A percentile compares a stretch with the other conserved stretches of the same genome.
Evolutionary conservation across 1,140 invertebrate genomes (phyloP).

Genomic region (Drosophila orosa): DNA sequence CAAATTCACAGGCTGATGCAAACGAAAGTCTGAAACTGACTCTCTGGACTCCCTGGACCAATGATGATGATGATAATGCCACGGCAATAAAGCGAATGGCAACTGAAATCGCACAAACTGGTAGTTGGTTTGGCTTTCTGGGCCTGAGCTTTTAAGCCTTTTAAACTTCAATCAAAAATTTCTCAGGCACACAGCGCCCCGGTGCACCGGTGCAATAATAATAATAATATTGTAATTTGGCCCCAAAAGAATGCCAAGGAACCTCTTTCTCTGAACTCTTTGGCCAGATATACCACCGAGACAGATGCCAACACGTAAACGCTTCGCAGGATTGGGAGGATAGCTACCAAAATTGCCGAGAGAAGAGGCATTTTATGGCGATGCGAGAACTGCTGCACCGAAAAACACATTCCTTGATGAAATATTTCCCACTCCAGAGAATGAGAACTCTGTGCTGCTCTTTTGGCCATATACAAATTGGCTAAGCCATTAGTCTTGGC

Average conservation of each 20-base stretch:
- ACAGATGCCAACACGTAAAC: slow-evolving; percentile 78
- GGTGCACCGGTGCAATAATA: slow-evolving; percentile 53
- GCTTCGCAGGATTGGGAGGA: slow-evolving; percentile 60
- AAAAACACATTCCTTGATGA: slow-evolving; percentile 71
- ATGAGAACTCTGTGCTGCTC: slow-evolving; percentile 18
- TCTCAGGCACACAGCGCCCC: slow-evolving; percentile 52
- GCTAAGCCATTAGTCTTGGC: slow-evolving; percentile 74
- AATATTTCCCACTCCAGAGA: slow-evolving; percentile 41
- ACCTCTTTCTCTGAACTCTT: slow-evolving; percentile 60
- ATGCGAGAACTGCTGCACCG: slow-evolving; percentile 61
- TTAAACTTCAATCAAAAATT: slow-evolving; percentile 81
- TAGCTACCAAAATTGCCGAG: slow-evolving; percentile 60
- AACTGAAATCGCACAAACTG: slow-evolving; percentile 74
- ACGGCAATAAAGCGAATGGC: slow-evolving; percentile 78
- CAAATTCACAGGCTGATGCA: slow-evolving; percentile 69
- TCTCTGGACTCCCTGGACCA: not conserved
- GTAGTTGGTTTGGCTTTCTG: slow-evolving; percentile 54
- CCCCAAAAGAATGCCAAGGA: slow-evolving; percentile 55
- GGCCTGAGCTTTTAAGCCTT: slow-evolving; percentile 66
- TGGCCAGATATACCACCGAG: slow-evolving; percentile 16
- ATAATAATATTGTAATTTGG: slow-evolving; percentile 80
- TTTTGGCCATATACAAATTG: slow-evolving; percentile 74
- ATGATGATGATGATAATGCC: slow-evolving; percentile 64
- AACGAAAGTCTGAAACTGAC: slow-evolving; percentile 29
- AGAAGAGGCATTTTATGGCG: slow-evolving; percentile 61